Evolutionary conservation across 1,140 invertebrate species (phyloP).

Genomic region (Drosophila repletoides): DNA sequence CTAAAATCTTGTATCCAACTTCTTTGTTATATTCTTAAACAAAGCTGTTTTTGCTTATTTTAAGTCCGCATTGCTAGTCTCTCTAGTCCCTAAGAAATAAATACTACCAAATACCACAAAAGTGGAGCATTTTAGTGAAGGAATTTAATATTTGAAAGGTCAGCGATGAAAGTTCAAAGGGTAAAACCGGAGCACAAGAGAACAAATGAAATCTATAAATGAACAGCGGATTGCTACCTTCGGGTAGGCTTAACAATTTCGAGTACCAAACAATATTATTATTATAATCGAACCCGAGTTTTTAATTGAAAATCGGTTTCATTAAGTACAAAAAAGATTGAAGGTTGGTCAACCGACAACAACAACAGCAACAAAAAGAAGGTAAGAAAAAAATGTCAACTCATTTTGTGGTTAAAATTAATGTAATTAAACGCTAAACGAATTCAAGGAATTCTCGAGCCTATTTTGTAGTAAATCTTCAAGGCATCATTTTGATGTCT

Average conservation of each 20-base stretch:
- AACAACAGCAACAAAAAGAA: slow-evolving; percentile 12
- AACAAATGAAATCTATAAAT: not conserved
- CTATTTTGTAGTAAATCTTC: slow-evolving; percentile 11
- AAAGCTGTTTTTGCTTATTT: too few species aligned
- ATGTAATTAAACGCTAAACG: slow-evolving; percentile 57
- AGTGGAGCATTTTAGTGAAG: too few species aligned
- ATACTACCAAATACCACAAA: too few species aligned
- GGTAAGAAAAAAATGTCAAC: slow-evolving; percentile 52
- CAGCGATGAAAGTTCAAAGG: not conserved
- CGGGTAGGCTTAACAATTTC: slow-evolving; percentile 18
- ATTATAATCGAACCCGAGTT: slow-evolving; percentile 20
- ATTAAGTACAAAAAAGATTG: slow-evolving; percentile 34
- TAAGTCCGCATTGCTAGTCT: too few species aligned
- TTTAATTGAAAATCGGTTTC: slow-evolving; percentile 37
- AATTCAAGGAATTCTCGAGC: slow-evolving; percentile 33
- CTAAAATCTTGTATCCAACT: too few species aligned
- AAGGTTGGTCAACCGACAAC: slow-evolving; percentile 47
- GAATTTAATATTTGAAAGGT: too few species aligned
- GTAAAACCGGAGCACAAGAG: not conserved
- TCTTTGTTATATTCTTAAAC: too few species aligned
- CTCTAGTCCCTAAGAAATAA: too few species aligned
- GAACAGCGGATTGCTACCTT: slow-evolving; percentile 18
- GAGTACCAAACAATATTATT: slow-evolving; percentile 13
- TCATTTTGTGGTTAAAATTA: slow-evolving; percentile 58
- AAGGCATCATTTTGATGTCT: slow-evolving; percentile 2